Evolutionary conservation across 1,140 invertebrate genomes (phyloP).

Genomic region (Leucophenga varia): DNA sequence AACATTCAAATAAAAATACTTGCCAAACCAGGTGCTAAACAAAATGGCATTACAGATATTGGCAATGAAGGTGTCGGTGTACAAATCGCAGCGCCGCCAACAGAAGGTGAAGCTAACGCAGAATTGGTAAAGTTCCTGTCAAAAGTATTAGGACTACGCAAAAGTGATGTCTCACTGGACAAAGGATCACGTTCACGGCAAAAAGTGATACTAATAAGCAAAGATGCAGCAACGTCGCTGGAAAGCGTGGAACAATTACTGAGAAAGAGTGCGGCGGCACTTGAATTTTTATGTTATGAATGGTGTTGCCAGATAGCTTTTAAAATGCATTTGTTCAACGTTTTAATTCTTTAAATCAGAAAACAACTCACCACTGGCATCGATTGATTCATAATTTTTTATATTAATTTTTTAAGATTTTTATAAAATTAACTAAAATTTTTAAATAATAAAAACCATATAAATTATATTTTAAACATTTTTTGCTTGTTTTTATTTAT

Average conservation of each 20-base stretch:
- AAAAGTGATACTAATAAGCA: constrained; percentile 50
- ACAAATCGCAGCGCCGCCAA: constrained; percentile 74
- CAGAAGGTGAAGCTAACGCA: constrained; percentile 77
- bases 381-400: too few species aligned
- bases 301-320: too few species aligned
- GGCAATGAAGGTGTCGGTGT: constrained; percentile 58
- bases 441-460: too few species aligned
- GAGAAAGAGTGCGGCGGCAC: constrained; percentile 30
- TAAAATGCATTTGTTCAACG: too few species aligned
- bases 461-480: too few species aligned
- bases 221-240: constrained; percentile 38
- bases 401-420: too few species aligned
- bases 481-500: constrained; percentile 25
- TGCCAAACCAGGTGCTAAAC: constrained; percentile 77
- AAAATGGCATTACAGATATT: constrained; percentile 70
- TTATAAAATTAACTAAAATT: too few species aligned
- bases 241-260: constrained; percentile 31
- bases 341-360: too few species aligned
- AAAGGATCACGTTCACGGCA: constrained; percentile 54
- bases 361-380: too few species aligned
- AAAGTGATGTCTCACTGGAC: constrained; percentile 69
- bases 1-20: constrained; percentile 67
- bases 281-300: too few species aligned
- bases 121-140: constrained; percentile 74
- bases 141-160: constrained; percentile 66